phyloP scores from a whole-genome alignment of 2,797 vertebrate species.

The Rhynchonycteris naso region DNA sequence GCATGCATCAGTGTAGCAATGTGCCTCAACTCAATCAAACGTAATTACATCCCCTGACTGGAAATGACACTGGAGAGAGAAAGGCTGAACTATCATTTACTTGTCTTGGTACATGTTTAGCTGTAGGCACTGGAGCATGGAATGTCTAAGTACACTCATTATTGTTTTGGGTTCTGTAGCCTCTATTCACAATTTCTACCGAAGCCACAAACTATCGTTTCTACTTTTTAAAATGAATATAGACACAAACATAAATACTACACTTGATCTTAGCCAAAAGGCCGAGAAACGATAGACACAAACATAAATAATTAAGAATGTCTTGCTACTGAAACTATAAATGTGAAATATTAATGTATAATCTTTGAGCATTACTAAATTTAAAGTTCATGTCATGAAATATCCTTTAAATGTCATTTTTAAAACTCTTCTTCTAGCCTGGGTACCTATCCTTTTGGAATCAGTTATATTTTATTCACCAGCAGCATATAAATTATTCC shows the following conservation, averaged over 20 bases:
- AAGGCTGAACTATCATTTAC: neutral
- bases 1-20: constrained; percentile 54
- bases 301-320: neutral
- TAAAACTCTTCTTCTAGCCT: neutral
- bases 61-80: constrained; percentile 11
- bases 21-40: constrained; percentile 68
- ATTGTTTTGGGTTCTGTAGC: constrained; percentile 9
- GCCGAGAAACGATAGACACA: no score
- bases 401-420: neutral
- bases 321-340: constrained; percentile 6
- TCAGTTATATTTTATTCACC: neutral
- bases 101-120: constrained; percentile 16
- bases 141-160: constrained; percentile 3
- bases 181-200: neutral
- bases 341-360: no score
- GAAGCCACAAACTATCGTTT: neutral
- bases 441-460: neutral
- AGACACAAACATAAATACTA: neutral
- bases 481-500: neutral
- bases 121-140: neutral
- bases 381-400: neutral
- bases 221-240: neutral
- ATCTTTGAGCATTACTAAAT: neutral
- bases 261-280: no score
- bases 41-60: constrained; percentile 40